These are phyloP conservation scores for Cinclus cinclus DNA, from an alignment of 2,113 vertebrate species.

Conservation along the genomic window DNA sequence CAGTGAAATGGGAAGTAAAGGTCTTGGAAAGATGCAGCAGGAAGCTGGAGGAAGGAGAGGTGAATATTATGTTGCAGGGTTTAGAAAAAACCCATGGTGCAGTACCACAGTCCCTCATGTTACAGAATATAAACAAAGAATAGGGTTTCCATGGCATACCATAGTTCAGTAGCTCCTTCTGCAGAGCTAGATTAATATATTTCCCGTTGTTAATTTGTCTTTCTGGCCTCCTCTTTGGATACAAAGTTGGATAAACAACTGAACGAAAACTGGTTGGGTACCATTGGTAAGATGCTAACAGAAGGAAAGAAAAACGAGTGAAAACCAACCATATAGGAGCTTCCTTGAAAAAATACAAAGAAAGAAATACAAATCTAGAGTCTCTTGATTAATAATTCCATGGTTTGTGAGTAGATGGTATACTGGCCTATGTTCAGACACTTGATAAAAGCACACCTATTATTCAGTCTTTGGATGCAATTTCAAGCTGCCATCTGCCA, in stretches of 20 bases:
- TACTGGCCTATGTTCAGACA: not conserved
- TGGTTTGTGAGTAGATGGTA: not conserved
- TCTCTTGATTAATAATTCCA: not conserved
- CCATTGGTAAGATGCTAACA: not conserved
- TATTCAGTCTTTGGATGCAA: not conserved
- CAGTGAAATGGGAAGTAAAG: not conserved
- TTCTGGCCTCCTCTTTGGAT: not conserved
- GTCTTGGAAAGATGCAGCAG: not conserved
- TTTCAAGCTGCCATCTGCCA: not conserved
- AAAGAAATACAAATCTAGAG: not conserved
- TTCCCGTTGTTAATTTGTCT: not conserved
- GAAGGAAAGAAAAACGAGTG: not conserved
- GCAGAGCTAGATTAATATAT: not conserved
- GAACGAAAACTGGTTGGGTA: not conserved
- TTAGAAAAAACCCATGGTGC: not conserved
- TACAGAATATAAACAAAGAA: not conserved
- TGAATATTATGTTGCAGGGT: no score
- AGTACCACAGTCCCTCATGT: not conserved
- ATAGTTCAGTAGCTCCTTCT: not conserved
- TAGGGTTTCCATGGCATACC: not conserved
- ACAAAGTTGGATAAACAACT: not conserved
- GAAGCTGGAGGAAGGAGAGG: not conserved
- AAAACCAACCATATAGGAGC: not conserved
- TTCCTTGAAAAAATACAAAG: not conserved
- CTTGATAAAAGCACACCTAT: not conserved